Base-by-base conservation (phyloP, 2,797 vertebrate species). In the Microctenopoma lineatum region DNA sequence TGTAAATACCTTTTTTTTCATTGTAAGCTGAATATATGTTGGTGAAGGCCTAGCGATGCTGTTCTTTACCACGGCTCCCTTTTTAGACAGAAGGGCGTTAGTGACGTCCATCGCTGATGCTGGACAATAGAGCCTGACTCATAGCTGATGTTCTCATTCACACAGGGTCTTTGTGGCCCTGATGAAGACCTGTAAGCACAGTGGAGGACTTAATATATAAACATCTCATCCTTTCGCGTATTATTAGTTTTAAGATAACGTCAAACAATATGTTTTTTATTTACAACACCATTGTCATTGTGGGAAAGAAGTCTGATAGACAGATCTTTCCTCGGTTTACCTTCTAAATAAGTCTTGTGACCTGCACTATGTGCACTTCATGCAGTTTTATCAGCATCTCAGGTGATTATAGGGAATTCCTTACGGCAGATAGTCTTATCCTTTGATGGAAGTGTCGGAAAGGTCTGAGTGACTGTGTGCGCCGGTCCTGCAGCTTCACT, bases 401-500 rank as follows among this genome's bases (percentile, higher is more conserved):
- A 25, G 52, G 39, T 14, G 51, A 56, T 70, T 21, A 15, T 44
- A 3, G 10, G n/a, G 39, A 55, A 27, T 25, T 44, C 3, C 5
- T 39, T 21, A 21, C 21, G 21, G 5, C 21, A 25, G 11, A 42
- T 53, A 45, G 53, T 3, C 56, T 61, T 53, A 29, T 2, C 32
- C 34, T 42, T 14, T 18, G 39, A 50, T 25, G 1, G 3, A 18
- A 11, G 59, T 16, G n/a, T 39, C 27, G 32, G 3, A 12, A 8
- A 26, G 11, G 46, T 18, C 39, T 2, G 48, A 51, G 15, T 15
- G 25, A 12, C 21, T 27, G 14, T 64, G 26, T 65, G 55, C 25
- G 44, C 60, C 14, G 14, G 15, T 10, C 21, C 55, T 54, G 59
- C 4, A 12, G 56, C 56, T 58, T 52, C 70, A 66, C 52, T 32